A percentile compares a stretch with the other conserved stretches of the same genome.
These are phyloP conservation scores for Spinibarbus caldwelli DNA, from an alignment of 2,797 vertebrate species.

Conservation along the genomic window DNA sequence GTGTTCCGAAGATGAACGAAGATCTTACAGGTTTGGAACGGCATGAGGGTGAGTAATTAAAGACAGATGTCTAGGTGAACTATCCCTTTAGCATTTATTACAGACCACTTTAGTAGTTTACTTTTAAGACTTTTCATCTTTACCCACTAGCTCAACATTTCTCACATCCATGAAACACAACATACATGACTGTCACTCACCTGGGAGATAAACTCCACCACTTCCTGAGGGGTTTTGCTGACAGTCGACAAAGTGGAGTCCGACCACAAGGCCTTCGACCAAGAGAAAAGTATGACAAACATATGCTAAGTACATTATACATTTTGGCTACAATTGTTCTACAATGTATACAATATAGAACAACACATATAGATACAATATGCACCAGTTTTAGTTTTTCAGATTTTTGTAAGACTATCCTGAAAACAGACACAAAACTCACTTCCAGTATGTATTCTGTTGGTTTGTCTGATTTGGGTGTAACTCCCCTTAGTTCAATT, in stretches of 20 bases:
- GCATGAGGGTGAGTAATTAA: no score
- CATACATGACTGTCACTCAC: slow-evolving; percentile 70
- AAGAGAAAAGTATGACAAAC: neutral
- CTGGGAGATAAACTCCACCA: slow-evolving; percentile 90
- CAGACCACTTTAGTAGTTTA: neutral
- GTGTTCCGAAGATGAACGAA: neutral
- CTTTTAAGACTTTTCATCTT: slow-evolving; percentile 4
- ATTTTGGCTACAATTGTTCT: neutral
- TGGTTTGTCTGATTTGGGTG: slow-evolving; percentile 82
- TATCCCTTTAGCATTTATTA: neutral
- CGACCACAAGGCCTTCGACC: slow-evolving; percentile 88
- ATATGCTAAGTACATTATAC: neutral
- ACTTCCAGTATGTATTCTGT: slow-evolving; percentile 92
- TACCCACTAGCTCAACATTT: neutral
- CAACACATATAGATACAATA: no score
- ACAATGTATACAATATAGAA: neutral
- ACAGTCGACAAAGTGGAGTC: slow-evolving; percentile 87
- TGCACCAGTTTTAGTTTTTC: no score
- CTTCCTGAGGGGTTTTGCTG: slow-evolving; percentile 85
- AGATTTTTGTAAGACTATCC: no score
- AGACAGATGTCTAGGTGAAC: neutral
- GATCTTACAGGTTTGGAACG: no score
- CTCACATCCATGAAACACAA: slow-evolving; percentile 10
- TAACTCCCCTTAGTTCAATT: slow-evolving; percentile 85
- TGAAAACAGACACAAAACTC: slow-evolving; percentile 57